Base-by-base conservation (phyloP, 2,797 vertebrate genomes). In the Uromys caudimaculatus region DNA sequence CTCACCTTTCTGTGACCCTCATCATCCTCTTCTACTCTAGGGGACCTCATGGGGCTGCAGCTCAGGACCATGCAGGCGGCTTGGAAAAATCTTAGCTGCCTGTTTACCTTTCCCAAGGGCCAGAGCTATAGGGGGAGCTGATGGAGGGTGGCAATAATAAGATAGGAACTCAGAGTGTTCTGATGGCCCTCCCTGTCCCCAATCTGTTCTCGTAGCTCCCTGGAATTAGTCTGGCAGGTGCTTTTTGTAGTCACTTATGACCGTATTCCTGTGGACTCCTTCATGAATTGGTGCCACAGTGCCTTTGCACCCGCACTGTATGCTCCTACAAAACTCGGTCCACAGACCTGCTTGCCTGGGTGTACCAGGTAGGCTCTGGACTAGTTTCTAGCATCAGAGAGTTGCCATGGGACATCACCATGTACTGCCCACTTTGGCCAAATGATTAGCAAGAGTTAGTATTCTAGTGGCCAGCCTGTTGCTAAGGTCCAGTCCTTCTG, bases 401-500 rank as follows among this genome's bases (percentile, higher is more conserved):
- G 73, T 41, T 27, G 56, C 58, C 56, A 12, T 13, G 16, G 35
- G 64, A 1, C 21, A 58, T 38, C 19, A 27, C 79, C 54, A 14
- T 62, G 81, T n/a, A 9, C 78, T 64, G 44, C 41, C 19, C 9
- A 19, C 1, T 50, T 69, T 1, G n/a, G 13, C 52, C 35, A 73
- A 76, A 54, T 0, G 4, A 41, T 47, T 35, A 12, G 23, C 1
- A 5, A 84, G 77, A 87, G 17, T 78, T 50, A 50, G 35, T 13
- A 56, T 69, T 38, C 13, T 21, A 8, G 32, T 4, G 41, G 2
- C 38, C 3, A 0, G 12, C 0, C n/a, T 54, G 4, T 52, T 29
- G 78, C 32, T n/a, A 79, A 79, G 78, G 52, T 79, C 52, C 35
- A 19, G 52, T 23, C 10, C 52, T 7, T 38, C 24, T 29, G 77